Base-by-base conservation (phyloP, 2,888 invertebrate species). In the Drosophila kuntzei region DNA sequence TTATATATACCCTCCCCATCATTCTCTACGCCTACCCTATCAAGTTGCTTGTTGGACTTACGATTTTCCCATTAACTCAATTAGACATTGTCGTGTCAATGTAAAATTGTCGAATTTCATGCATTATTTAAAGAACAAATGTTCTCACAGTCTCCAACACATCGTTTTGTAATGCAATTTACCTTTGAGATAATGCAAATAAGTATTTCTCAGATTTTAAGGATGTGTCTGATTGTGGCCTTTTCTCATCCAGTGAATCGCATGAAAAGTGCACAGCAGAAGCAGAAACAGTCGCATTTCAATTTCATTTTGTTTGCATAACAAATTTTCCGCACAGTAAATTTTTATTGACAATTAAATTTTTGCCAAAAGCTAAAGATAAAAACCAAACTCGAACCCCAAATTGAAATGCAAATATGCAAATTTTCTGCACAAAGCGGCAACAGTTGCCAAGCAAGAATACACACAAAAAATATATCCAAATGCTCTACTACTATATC, bases 251-350 rank as follows among this genome's bases (percentile, higher is more conserved):
- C 66, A 75, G 16, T 51, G 73, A 75, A 47, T 29, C 61, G 66
- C 50, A 73, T 67, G 54, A 66, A 66, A 67, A 75, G 44, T 74
- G 69, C 73, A 72, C 53, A 58, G 49, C 27, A 25, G 55, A 49
- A 59, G 67, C 29, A 27, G 58, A 51, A 62, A 66, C 32, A 57
- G 71, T 61, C 64, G 53, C 78, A 79, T 85, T 87, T 86, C 77
- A 80, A 80, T 88, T 85, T 83, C 83, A 79, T 85, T 86, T 84
- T 90, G 90, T 90, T 90, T 90, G 90, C 85, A 87, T 84, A 90
- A 90, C 90, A 90, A 90, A 90, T 90, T 90, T 90, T 90, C 90
- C 91, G 90, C 91, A 84, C 90, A 81, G 91, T 90, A 87, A 89
- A 90, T 84, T 90, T 90, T 90, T 90, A 90, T 90, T 90, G 90